phyloP scores from a whole-genome alignment of 37 sponge, comb jelly and placozoan genomes.

The Corticium candelabrum region DNA sequence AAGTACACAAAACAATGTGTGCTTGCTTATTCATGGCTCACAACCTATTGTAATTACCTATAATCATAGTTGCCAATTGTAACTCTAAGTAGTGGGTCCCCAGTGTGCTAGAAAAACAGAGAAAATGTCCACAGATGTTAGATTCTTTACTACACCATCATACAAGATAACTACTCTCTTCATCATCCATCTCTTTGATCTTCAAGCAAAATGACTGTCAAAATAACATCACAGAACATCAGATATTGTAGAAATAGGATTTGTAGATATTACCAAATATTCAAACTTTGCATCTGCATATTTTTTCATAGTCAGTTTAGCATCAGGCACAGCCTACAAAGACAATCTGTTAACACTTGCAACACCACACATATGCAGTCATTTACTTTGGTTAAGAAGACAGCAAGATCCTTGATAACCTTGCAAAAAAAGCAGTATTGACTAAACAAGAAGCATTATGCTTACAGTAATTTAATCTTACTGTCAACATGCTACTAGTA shows the following conservation, averaged over 20 bases:
- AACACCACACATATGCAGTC: not conserved
- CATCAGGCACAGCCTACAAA: conserved; percentile 85
- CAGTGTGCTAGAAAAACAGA: conserved; percentile 39
- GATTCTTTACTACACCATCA: too few relatives aligned
- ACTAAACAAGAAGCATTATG: too few relatives aligned
- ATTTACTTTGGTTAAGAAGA: conserved; percentile 71
- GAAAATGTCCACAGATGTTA: too few relatives aligned
- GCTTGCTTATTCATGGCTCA: too few relatives aligned
- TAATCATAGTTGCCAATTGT: conserved; percentile 77
- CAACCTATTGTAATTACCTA: too few relatives aligned
- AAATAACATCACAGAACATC: not conserved
- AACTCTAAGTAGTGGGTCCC: conserved; percentile 69
- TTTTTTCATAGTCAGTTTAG: conserved; percentile 82
- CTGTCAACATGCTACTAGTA: too few relatives aligned
- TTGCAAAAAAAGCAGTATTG: too few relatives aligned
- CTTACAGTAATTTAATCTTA: too few relatives aligned
- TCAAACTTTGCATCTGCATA: conserved; percentile 91
- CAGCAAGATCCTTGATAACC: conserved; percentile 76
- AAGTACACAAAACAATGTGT: too few relatives aligned
- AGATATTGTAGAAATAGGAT: not conserved
- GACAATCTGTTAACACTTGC: not conserved
- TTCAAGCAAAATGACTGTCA: conserved; percentile 85
- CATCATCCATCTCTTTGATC: conserved; percentile 96
- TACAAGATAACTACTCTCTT: too few relatives aligned
- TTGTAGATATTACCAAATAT: conserved; percentile 57